phyloP scores from a whole-genome alignment of 2,113 vertebrate species.

The Prolemur simus region DNA sequence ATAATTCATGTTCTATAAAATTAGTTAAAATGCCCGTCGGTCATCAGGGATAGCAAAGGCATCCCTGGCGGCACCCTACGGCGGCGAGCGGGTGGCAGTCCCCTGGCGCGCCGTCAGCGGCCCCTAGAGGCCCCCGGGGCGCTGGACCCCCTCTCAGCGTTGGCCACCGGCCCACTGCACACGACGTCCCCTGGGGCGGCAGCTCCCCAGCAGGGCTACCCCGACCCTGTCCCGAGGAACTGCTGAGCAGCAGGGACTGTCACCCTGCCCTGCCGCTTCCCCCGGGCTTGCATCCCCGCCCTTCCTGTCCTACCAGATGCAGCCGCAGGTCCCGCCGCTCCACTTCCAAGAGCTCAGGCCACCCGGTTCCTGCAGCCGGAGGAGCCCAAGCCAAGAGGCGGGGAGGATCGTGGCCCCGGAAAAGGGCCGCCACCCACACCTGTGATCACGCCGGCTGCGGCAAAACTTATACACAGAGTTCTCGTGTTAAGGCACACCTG shows the following conservation, averaged over 20 bases:
- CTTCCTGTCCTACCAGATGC: slow-evolving; percentile 89
- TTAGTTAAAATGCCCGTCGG: slow-evolving; percentile 51
- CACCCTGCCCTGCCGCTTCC: slow-evolving; percentile 87
- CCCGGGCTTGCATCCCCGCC: slow-evolving; percentile 90
- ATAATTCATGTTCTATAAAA: neutral
- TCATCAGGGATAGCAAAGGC: slow-evolving; percentile 87
- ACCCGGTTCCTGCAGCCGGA: slow-evolving; percentile 79
- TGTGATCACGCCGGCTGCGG: no score
- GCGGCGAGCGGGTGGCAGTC: slow-evolving; percentile 53
- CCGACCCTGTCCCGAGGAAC: slow-evolving; percentile 90
- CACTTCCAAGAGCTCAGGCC: slow-evolving; percentile 96
- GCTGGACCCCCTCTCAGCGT: slow-evolving; percentile 83
- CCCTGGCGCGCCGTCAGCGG: slow-evolving; percentile 30
- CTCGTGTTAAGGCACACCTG: slow-evolving; percentile 71
- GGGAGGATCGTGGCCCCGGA: no score
- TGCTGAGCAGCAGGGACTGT: slow-evolving; percentile 89
- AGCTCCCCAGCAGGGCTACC: slow-evolving; percentile 86
- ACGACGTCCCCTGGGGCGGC: slow-evolving; percentile 86
- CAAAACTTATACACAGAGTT: no score
- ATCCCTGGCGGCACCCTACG: slow-evolving; percentile 76
- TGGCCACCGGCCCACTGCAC: slow-evolving; percentile 85
- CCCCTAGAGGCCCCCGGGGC: slow-evolving; percentile 64
- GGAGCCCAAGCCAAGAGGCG: no score
- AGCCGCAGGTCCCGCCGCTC: slow-evolving; percentile 81
- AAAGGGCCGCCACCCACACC: no score